Percentiles rank a stretch among this genome's conserved stretches.
These are phyloP conservation scores for Anolis sagrei DNA, from an alignment of 2,113 vertebrate species.

Conservation along the genomic window DNA sequence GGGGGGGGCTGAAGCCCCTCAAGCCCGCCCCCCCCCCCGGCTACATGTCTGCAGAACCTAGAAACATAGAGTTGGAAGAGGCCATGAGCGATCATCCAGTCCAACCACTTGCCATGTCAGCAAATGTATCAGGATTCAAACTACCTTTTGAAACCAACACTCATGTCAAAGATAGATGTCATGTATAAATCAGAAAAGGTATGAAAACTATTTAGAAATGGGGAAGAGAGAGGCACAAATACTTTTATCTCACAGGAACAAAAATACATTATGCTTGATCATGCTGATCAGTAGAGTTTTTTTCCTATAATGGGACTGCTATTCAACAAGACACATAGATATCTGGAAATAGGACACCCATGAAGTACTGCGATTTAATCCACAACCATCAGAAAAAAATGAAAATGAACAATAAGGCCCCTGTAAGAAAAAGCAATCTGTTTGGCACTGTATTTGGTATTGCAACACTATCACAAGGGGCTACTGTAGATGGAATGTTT, in stretches of 20 bases:
- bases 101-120: background rate
- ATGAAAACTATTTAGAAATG: conserved; percentile 60
- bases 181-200: conserved; percentile 63
- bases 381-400: conserved; percentile 81
- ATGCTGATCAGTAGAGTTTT: conserved; percentile 59
- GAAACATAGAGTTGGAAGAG: no score
- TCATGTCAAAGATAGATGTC: conserved; percentile 50
- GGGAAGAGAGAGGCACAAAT: conserved; percentile 54
- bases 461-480: conserved; percentile 77
- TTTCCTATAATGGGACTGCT: conserved; percentile 68
- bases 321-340: conserved; percentile 82
- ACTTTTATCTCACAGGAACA: conserved; percentile 68
- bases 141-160: conserved; percentile 34
- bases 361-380: conserved; percentile 79
- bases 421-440: conserved; percentile 82
- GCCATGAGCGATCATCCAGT: no score
- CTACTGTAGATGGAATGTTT: conserved; percentile 61
- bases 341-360: conserved; percentile 81
- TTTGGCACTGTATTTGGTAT: conserved; percentile 73
- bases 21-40: no score
- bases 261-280: conserved; percentile 72
- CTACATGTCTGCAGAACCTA: no score
- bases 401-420: conserved; percentile 80
- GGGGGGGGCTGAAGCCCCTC: no score
- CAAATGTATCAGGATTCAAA: background rate